Conservation (phyloP, 1,140 invertebrate species). For the Ips typographus region DNA sequence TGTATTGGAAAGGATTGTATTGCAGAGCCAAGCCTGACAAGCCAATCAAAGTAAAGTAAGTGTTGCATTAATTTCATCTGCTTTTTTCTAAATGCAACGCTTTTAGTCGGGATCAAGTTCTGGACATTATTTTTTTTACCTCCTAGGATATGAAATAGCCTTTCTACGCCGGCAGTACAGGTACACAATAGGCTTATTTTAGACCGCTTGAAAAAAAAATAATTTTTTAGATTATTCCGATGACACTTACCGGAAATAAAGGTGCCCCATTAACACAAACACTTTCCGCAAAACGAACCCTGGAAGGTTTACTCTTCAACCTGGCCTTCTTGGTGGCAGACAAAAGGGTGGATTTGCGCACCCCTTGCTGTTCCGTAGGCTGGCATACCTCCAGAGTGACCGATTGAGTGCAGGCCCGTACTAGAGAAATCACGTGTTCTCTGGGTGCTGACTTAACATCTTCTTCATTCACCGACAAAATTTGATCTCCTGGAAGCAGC, state of each 20-base stretch:
- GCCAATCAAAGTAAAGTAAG: too few species aligned
- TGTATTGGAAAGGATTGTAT: not conserved
- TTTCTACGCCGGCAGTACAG: too few species aligned
- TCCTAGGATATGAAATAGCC: too few species aligned
- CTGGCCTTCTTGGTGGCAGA: conserved; percentile 85
- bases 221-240: too few species aligned
- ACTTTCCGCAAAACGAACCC: conserved; percentile 85
- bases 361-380: conserved; percentile 67
- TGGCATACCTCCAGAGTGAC: conserved; percentile 82
- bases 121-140: too few species aligned
- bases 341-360: conserved; percentile 77
- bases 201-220: too few species aligned
- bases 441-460: conserved; percentile 81
- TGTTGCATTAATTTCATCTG: too few species aligned
- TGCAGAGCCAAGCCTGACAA: too few species aligned
- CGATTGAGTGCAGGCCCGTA: conserved; percentile 74
- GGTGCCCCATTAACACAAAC: conserved; percentile 83
- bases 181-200: too few species aligned
- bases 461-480: conserved; percentile 85
- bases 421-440: conserved; percentile 87
- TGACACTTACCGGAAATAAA: conserved; percentile 66
- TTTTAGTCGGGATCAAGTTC: too few species aligned
- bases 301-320: conserved; percentile 76
- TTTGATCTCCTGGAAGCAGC: conserved; percentile 86
- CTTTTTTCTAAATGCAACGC: too few species aligned